These are phyloP conservation scores for Rissa tridactyla DNA, from an alignment of 2,113 vertebrate genomes.

Conservation along the genomic window DNA sequence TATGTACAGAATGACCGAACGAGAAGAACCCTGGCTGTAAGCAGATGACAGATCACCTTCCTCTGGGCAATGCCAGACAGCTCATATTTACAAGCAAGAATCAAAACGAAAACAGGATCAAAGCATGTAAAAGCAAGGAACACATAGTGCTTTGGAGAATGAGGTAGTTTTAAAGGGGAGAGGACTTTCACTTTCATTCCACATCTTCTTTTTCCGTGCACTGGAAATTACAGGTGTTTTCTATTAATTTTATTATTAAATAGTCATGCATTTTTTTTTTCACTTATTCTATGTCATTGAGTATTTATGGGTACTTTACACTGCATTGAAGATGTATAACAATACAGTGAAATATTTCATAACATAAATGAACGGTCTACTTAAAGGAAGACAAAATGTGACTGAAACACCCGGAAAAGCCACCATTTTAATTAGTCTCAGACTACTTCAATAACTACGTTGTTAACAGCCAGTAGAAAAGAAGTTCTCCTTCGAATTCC, in stretches of 20 bases:
- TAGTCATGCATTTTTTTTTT: not conserved
- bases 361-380: not conserved
- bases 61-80: not conserved
- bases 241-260: not conserved
- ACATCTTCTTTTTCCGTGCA: not conserved
- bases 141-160: not conserved
- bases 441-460: not conserved
- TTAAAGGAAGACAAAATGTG: not conserved
- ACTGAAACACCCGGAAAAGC: not conserved
- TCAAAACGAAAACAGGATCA: not conserved
- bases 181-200: not conserved
- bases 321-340: not conserved
- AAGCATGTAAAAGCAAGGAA: not conserved
- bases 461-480: not conserved
- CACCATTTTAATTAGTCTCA: conserved; percentile 25
- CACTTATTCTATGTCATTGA: not conserved
- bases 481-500: not conserved
- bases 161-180: not conserved
- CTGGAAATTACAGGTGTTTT: not conserved
- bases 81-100: not conserved
- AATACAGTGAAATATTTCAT: not conserved
- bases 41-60: conserved; percentile 13
- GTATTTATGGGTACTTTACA: conserved; percentile 3
- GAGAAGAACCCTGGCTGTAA: not conserved
- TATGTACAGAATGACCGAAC: not conserved